phyloP scores from a whole-genome alignment of 2,113 vertebrate genomes.

The Accipiter cooperii region DNA sequence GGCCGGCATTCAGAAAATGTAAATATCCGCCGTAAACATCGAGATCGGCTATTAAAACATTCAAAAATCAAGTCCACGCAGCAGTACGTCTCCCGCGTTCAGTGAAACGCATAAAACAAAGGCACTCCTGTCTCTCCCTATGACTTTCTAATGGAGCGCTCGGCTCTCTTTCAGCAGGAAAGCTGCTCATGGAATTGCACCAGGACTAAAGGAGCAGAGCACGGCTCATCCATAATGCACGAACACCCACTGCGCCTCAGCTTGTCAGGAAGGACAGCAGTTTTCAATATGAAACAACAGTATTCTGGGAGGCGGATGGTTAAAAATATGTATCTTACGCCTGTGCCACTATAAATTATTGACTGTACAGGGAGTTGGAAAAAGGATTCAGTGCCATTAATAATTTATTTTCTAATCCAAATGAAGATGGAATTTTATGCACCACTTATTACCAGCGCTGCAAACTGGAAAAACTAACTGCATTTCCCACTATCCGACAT shows the following conservation, averaged over 20 bases:
- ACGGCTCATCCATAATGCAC: slow-evolving; percentile 38
- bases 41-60: background rate
- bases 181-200: background rate
- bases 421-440: slow-evolving; percentile 58
- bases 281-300: background rate
- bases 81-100: background rate
- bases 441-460: slow-evolving; percentile 33
- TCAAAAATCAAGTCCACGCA: background rate
- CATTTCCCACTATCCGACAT: background rate
- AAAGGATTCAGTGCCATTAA: slow-evolving; percentile 44
- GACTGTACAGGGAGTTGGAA: background rate
- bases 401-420: slow-evolving; percentile 38
- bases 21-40: rapidly evolving
- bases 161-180: background rate
- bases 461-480: slow-evolving; percentile 23
- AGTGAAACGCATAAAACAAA: background rate
- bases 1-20: background rate
- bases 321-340: background rate
- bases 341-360: slow-evolving; percentile 57
- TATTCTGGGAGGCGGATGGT: slow-evolving; percentile 33
- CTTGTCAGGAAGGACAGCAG: background rate
- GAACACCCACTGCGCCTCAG: background rate
- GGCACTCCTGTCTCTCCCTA: background rate
- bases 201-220: background rate
- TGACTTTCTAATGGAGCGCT: background rate